Conservation (phyloP, 37 sponge, comb jelly and placozoan species). For the Agelas oroides region DNA sequence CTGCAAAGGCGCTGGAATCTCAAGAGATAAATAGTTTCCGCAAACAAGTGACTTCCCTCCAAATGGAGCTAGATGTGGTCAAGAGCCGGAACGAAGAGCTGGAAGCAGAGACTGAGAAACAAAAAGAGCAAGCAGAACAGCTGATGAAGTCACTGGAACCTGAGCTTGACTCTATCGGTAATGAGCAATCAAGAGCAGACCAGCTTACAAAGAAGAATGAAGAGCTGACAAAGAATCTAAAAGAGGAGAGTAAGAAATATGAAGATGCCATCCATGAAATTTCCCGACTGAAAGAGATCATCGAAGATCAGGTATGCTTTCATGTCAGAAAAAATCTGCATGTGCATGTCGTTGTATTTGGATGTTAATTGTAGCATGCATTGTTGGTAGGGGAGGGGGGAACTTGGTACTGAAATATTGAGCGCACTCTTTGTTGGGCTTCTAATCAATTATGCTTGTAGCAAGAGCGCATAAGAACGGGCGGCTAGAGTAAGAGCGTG, state of each 20-base stretch:
- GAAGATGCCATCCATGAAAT: slow-evolving; percentile 3
- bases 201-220: background rate
- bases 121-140: slow-evolving; percentile 2
- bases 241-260: background rate
- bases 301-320: slow-evolving; percentile 18
- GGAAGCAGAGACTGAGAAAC: background rate
- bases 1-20: no score
- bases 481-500: no score
- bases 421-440: no score
- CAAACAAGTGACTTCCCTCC: no score
- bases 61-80: no score
- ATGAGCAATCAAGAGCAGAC: background rate
- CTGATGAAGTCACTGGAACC: slow-evolving; percentile 13
- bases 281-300: slow-evolving; percentile 12
- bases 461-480: no score
- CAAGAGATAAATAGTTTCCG: no score
- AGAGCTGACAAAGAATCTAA: slow-evolving; percentile 20
- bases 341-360: no score
- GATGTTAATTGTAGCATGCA: no score
- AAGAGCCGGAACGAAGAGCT: background rate
- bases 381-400: no score
- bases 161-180: background rate
- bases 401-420: no score
- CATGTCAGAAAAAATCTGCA: background rate
- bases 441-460: no score